Conservation (phyloP, 2,113 vertebrate genomes). For the Eurystomus gularis region DNA sequence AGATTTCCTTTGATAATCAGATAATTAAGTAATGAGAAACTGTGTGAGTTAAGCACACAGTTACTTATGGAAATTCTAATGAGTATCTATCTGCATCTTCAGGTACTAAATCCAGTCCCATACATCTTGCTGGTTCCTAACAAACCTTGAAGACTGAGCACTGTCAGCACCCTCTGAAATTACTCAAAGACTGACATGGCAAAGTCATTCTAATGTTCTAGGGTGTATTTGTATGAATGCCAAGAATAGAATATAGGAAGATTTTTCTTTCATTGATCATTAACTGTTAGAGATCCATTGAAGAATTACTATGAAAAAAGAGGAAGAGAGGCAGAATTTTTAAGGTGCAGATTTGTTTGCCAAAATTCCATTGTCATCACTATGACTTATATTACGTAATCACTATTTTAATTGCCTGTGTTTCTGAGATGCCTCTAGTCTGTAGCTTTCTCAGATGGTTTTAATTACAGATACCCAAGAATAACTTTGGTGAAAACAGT, state of each 20-base stretch:
- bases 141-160: neutral
- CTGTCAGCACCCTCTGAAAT: neutral
- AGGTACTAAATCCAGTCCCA: neutral
- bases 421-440: neutral
- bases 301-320: neutral
- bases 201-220: neutral
- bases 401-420: neutral
- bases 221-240: neutral
- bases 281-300: neutral
- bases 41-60: neutral
- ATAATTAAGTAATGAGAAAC: neutral
- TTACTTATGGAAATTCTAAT: neutral
- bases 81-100: neutral
- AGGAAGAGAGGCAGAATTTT: neutral
- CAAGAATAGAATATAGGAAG: neutral
- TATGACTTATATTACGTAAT: neutral
- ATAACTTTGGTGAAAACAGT: neutral
- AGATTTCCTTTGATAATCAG: neutral
- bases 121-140: neutral
- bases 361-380: neutral
- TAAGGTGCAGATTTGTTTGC: neutral
- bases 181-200: neutral
- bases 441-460: constrained; percentile 10
- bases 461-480: neutral
- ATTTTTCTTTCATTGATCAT: neutral